A percentile compares a stretch with the other conserved stretches of the same genome.
Evolutionary conservation across 2,888 invertebrate species (phyloP).

Genomic region (Tachina lurida): DNA sequence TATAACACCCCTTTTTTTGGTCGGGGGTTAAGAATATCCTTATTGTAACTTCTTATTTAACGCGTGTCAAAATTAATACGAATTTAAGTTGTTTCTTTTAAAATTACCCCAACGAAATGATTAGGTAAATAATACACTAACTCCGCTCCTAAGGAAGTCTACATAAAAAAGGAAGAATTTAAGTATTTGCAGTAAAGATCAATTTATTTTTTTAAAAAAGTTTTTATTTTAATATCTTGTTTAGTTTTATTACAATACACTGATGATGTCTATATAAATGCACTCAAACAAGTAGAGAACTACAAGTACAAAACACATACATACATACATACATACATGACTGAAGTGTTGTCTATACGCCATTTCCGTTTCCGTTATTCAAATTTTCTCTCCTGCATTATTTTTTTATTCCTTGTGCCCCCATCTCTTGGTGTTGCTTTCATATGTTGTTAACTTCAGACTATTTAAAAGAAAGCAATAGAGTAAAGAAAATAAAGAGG

Average conservation of each 20-base stretch:
- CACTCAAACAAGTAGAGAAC: neutral
- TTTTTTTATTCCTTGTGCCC: neutral
- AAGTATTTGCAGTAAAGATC: neutral
- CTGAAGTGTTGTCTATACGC: conserved; percentile 70
- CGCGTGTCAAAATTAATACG: no score
- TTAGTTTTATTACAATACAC: conserved; percentile 46
- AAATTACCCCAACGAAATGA: no score
- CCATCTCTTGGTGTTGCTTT: conserved; percentile 25
- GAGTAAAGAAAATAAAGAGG: conserved; percentile 11
- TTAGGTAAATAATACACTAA: no score
- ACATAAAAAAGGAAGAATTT: no score
- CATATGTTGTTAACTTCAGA: conserved; percentile 45
- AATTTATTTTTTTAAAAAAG: conserved; percentile 61
- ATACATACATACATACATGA: conserved; percentile 60
- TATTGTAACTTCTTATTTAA: no score
- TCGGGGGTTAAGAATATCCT: no score
- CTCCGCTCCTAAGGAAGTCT: no score
- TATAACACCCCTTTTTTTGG: no score
- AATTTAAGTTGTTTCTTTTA: no score
- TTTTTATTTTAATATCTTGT: conserved; percentile 43
- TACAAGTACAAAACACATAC: conserved; percentile 1
- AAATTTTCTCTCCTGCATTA: conserved; percentile 27
- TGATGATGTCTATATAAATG: conserved; percentile 54
- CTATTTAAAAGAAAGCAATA: conserved; percentile 41
- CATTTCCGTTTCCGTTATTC: conserved; percentile 70